Evolutionary conservation across 2,888 invertebrate genomes (phyloP).

Genomic region (Synanthedon myopaeformis): DNA sequence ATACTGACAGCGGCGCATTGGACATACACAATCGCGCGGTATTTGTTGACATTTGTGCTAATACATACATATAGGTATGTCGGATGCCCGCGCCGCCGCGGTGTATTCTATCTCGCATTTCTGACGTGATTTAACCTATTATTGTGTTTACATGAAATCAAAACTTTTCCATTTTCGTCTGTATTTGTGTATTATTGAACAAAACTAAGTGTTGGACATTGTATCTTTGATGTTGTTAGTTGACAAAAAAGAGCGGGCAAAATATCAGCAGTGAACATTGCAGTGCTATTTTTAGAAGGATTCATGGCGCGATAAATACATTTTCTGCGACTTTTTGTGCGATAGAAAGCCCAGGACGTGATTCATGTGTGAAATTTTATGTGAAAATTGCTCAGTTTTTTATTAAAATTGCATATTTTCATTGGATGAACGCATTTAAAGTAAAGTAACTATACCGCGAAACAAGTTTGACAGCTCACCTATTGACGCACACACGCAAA

Average conservation of each 20-base stretch:
- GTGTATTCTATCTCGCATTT: constrained; percentile 33
- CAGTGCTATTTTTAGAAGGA: constrained; percentile 57
- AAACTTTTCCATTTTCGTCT: background rate
- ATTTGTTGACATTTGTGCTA: constrained; percentile 41
- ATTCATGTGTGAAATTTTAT: constrained; percentile 19
- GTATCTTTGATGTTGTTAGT: constrained; percentile 15
- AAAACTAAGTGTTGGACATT: too few relatives aligned
- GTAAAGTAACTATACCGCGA: constrained; percentile 38
- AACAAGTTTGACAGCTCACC: constrained; percentile 64
- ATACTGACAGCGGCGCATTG: constrained; percentile 16
- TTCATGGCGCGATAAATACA: constrained; percentile 37
- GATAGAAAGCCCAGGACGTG: constrained; percentile 13
- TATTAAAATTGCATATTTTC: constrained; percentile 18
- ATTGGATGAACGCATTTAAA: constrained; percentile 10
- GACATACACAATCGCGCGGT: constrained; percentile 20
- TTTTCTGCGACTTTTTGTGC: constrained; percentile 22
- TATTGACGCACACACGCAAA: constrained; percentile 27
- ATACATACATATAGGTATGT: constrained; percentile 40
- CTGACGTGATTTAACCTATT: constrained; percentile 27
- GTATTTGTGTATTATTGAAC: too few relatives aligned
- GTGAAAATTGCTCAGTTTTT: constrained; percentile 13
- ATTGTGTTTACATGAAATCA: background rate
- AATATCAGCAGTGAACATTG: constrained; percentile 53
- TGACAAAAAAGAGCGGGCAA: constrained; percentile 51
- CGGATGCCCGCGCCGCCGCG: constrained; percentile 41